Conservation (phyloP, 2,888 invertebrate species). For the Litoditis marina region DNA sequence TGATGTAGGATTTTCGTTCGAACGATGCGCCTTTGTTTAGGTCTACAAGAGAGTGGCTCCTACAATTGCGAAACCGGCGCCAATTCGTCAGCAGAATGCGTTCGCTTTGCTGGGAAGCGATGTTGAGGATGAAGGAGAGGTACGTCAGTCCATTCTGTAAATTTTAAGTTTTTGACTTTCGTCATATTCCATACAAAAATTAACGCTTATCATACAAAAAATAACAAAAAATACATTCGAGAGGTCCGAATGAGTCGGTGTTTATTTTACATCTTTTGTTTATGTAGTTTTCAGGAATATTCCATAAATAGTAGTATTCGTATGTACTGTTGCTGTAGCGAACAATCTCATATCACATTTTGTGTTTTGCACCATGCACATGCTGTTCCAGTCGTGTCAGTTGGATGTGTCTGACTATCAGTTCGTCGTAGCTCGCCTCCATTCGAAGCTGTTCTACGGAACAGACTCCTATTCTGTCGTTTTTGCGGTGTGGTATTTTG, state of each 20-base stretch:
- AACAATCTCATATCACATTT: no score
- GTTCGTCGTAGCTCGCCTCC: constrained; percentile 38
- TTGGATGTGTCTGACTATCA: constrained; percentile 43
- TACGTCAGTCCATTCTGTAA: no score
- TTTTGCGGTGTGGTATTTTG: constrained; percentile 34
- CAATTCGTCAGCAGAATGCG: constrained; percentile 23
- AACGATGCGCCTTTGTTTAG: no score
- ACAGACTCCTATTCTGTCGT: constrained; percentile 38
- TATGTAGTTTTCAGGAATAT: not conserved
- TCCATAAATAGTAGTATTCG: no score
- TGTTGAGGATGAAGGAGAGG: constrained; percentile 25
- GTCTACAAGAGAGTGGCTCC: constrained; percentile 24
- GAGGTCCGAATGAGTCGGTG: no score
- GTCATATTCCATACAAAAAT: no score
- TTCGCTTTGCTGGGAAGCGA: constrained; percentile 28
- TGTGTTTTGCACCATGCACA: not conserved
- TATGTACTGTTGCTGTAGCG: no score
- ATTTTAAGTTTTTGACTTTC: no score
- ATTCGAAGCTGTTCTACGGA: constrained; percentile 37
- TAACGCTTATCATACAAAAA: no score
- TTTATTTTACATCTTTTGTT: no score
- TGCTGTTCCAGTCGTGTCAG: constrained; percentile 43
- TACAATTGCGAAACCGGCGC: constrained; percentile 18
- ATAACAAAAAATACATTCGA: no score
- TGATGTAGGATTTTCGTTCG: no score